Conservation (phyloP, 2,888 invertebrate species). For the Nephrocerus scutellatus region DNA sequence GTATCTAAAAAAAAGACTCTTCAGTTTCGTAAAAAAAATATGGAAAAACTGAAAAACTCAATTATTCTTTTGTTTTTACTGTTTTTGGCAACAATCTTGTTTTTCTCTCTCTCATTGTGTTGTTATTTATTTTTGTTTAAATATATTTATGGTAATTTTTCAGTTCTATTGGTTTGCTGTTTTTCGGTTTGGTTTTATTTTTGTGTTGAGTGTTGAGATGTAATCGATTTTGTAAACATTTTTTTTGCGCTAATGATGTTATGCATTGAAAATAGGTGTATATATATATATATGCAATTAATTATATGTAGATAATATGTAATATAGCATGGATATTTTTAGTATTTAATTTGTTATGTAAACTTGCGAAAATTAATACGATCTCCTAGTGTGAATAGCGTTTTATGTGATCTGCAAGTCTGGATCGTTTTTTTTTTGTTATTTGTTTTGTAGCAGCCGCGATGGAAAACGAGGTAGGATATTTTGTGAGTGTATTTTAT, state of each 20-base stretch:
- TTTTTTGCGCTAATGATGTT: too few relatives aligned
- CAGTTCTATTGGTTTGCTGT: constrained; percentile 25
- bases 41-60: too few relatives aligned
- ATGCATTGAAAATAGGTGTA: too few relatives aligned
- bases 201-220: constrained; percentile 3
- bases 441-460: constrained; percentile 30
- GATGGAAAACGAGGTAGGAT: constrained; percentile 45
- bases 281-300: constrained; percentile 11
- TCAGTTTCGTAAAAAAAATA: too few relatives aligned
- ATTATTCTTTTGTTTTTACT: constrained; percentile 26
- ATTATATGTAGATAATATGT: constrained; percentile 11
- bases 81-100: constrained; percentile 45
- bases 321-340: constrained; percentile 20
- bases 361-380: too few relatives aligned
- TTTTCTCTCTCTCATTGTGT: constrained; percentile 39
- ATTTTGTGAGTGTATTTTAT: constrained; percentile 27
- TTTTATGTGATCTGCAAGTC: constrained; percentile 24
- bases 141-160: constrained; percentile 9
- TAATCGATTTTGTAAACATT: too few relatives aligned
- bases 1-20: too few relatives aligned
- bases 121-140: constrained; percentile 6
- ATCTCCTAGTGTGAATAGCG: constrained; percentile 9
- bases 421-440: constrained; percentile 25
- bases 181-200: constrained; percentile 8
- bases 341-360: constrained; percentile 18